phyloP scores from a whole-genome alignment of 2,113 vertebrate species.

The Dunckerocampus dactyliophorus region DNA sequence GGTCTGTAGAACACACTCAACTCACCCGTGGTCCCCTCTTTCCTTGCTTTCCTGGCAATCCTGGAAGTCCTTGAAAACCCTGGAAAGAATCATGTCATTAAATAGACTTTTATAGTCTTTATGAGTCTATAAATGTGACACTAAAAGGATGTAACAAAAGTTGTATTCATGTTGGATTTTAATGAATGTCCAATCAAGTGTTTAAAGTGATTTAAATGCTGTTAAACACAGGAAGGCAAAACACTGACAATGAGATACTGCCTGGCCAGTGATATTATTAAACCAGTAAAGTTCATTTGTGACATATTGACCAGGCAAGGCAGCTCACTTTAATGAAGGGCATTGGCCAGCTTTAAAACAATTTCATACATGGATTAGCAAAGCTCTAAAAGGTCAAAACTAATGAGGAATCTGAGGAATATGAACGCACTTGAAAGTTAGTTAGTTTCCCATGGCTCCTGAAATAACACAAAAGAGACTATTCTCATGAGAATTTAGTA shows the following conservation, averaged over 20 bases:
- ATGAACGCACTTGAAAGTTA: constrained; percentile 35
- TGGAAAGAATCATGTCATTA: constrained; percentile 50
- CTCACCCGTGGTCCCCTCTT: constrained; percentile 89
- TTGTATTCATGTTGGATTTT: background rate
- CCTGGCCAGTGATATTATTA: constrained; percentile 33
- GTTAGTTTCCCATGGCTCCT: constrained; percentile 29
- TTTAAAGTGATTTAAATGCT: background rate
- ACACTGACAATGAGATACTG: constrained; percentile 8
- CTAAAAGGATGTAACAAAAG: background rate
- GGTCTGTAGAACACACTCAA: constrained; percentile 12
- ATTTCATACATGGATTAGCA: constrained; percentile 68
- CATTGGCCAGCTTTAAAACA: constrained; percentile 62
- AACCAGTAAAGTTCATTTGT: constrained; percentile 22
- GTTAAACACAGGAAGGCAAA: background rate
- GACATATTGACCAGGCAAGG: constrained; percentile 18
- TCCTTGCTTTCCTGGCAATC: constrained; percentile 84
- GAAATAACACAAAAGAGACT: constrained; percentile 1
- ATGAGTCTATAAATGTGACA: background rate
- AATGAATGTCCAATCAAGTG: background rate
- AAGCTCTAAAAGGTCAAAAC: constrained; percentile 52
- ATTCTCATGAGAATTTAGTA: background rate
- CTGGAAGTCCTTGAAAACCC: constrained; percentile 85
- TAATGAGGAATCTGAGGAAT: constrained; percentile 59
- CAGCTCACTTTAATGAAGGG: constrained; percentile 51
- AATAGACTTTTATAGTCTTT: background rate